Evolutionary conservation across 2,797 vertebrate species (phyloP).

Genomic region (Liasis olivaceus): DNA sequence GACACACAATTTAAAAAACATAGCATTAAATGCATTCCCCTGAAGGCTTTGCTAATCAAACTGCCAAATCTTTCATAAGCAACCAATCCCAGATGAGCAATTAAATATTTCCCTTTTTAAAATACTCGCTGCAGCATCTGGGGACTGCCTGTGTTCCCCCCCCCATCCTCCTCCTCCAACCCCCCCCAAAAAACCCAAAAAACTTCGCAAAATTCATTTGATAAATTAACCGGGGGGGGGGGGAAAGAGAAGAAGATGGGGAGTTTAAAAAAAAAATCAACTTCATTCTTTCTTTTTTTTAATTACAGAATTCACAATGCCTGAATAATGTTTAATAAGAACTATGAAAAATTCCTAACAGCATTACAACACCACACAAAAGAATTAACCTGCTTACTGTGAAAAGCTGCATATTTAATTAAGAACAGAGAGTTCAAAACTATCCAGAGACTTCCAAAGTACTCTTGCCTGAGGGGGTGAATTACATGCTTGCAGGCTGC

Average conservation of each 20-base stretch:
- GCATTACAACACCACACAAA: slow-evolving; percentile 87
- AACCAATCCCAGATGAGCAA: slow-evolving; percentile 99
- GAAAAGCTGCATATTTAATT: slow-evolving; percentile 98
- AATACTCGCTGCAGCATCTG: slow-evolving; percentile 95
- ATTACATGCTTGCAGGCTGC: slow-evolving; percentile 88
- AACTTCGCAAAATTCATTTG: slow-evolving; percentile 93
- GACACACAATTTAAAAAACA: slow-evolving; percentile 71
- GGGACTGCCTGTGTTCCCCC: slow-evolving; percentile 71
- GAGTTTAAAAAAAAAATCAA: slow-evolving; percentile 67
- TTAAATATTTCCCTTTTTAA: slow-evolving; percentile 99
- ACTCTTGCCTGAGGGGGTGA: slow-evolving; percentile 84
- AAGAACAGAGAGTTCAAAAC: slow-evolving; percentile 91
- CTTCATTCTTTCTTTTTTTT: slow-evolving; percentile 90
- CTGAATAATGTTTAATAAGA: slow-evolving; percentile 86
- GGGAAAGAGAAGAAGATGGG: slow-evolving; percentile 28
- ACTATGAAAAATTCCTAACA: slow-evolving; percentile 80
- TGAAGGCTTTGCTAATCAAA: slow-evolving; percentile 99
- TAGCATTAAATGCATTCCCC: slow-evolving; percentile 98
- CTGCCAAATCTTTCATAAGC: slow-evolving; percentile 99
- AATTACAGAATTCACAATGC: slow-evolving; percentile 89
- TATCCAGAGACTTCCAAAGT: slow-evolving; percentile 86
- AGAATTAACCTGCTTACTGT: slow-evolving; percentile 90
- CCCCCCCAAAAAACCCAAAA: slow-evolving; percentile 61
- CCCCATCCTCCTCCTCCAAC: not conserved
- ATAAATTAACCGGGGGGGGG: slow-evolving; percentile 92